Percentiles rank a stretch among this genome's conserved stretches.
Conservation (phyloP, 1,140 invertebrate species). For the Vanessa tameamea region DNA sequence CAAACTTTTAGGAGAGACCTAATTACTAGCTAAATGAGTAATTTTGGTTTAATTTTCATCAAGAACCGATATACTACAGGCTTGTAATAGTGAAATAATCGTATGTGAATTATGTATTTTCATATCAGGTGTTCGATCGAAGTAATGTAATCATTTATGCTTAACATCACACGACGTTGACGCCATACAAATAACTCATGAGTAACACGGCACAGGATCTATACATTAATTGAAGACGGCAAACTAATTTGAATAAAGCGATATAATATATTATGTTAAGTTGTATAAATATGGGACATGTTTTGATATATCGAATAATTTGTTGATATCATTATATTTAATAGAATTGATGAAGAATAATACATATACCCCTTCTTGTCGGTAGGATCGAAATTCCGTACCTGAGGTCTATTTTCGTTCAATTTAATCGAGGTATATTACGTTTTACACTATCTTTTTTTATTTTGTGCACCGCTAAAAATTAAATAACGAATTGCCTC, state of each 20-base stretch:
- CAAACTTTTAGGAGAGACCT: too few species aligned
- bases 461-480: background rate
- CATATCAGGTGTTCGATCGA: slow-evolving; percentile 24
- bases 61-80: too few species aligned
- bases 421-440: too few species aligned
- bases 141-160: slow-evolving; percentile 30
- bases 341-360: too few species aligned
- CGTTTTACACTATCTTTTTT: background rate
- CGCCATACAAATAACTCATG: slow-evolving; percentile 20
- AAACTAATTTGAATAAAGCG: slow-evolving; percentile 22
- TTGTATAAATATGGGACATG: background rate
- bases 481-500: background rate
- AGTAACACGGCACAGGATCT: slow-evolving; percentile 8
- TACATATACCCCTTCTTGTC: too few species aligned
- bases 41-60: too few species aligned
- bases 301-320: background rate
- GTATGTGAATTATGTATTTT: slow-evolving; percentile 13
- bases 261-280: slow-evolving; percentile 1
- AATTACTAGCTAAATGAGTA: too few species aligned
- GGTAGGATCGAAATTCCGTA: too few species aligned
- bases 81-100: background rate
- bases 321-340: too few species aligned
- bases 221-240: slow-evolving; percentile 14
- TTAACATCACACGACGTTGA: slow-evolving; percentile 33
- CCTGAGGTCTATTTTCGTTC: too few species aligned